A percentile compares a stretch with the other conserved stretches of the same genome.
Conservation (phyloP, 1,140 invertebrate species). For the Drosophila subpulchrella region DNA sequence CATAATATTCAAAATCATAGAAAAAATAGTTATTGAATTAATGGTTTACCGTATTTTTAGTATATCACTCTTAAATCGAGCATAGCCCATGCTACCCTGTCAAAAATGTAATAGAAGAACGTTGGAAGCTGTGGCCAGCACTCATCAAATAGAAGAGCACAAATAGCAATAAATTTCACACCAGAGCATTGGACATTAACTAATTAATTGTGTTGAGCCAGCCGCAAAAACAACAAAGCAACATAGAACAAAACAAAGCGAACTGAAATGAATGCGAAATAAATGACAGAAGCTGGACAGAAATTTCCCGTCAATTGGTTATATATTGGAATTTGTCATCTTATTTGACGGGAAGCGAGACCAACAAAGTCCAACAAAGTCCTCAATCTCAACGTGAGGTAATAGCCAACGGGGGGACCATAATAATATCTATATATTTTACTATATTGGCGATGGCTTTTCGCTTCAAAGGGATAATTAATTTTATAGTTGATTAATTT, state of each 20-base stretch:
- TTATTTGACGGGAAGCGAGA: background rate
- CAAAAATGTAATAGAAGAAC: slow-evolving; percentile 9
- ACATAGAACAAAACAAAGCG: slow-evolving; percentile 22
- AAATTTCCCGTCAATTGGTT: slow-evolving; percentile 18
- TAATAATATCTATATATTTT: background rate
- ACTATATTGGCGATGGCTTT: slow-evolving; percentile 14
- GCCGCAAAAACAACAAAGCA: slow-evolving; percentile 60
- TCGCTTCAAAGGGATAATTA: slow-evolving; percentile 55
- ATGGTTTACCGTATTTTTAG: too few species aligned
- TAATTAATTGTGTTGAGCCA: slow-evolving; percentile 79
- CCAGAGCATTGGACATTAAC: slow-evolving; percentile 75
- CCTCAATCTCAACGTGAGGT: slow-evolving; percentile 3
- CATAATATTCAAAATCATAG: too few species aligned
- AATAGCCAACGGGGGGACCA: background rate
- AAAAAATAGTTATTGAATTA: too few species aligned
- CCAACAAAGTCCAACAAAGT: background rate
- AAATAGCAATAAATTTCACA: slow-evolving; percentile 79
- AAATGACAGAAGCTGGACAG: slow-evolving; percentile 21
- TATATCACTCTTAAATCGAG: background rate
- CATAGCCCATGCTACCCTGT: slow-evolving; percentile 1
- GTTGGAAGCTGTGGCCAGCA: slow-evolving; percentile 20
- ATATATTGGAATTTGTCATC: slow-evolving; percentile 11
- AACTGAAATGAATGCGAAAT: slow-evolving; percentile 25
- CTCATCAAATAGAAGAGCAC: slow-evolving; percentile 66
- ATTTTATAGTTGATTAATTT: slow-evolving; percentile 64